phyloP scores from a whole-genome alignment of 2,888 invertebrate species.

The Brachypterus glaber region DNA sequence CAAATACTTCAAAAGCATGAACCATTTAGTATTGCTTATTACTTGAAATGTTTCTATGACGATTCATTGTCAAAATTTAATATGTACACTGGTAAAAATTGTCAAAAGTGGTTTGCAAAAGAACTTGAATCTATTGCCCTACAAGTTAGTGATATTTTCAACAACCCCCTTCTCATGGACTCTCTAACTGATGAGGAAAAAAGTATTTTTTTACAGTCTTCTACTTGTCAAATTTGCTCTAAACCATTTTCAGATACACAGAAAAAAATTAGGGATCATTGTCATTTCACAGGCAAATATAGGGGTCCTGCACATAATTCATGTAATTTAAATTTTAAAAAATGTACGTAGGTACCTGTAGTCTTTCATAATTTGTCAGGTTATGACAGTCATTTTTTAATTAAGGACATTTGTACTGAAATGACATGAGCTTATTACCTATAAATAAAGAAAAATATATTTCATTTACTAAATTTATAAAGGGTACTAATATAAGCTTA shows the following conservation, averaged over 20 bases:
- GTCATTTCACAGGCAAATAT: constrained; percentile 27
- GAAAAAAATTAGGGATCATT: constrained; percentile 25
- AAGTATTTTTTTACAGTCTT: no score
- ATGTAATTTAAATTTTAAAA: constrained; percentile 30
- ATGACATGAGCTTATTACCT: constrained; percentile 24
- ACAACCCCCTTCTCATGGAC: no score
- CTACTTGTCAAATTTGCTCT: constrained; percentile 25
- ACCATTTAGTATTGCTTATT: no score
- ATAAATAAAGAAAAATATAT: constrained; percentile 31
- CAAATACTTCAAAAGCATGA: no score
- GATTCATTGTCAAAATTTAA: no score
- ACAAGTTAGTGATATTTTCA: no score
- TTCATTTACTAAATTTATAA: constrained; percentile 24
- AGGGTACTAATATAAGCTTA: constrained; percentile 14
- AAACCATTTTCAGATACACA: constrained; percentile 13
- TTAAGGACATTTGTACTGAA: constrained; percentile 20
- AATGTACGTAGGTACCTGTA: constrained; percentile 26
- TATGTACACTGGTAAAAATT: no score
- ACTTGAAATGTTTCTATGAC: no score
- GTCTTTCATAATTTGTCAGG: constrained; percentile 29
- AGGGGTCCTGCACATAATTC: constrained; percentile 24
- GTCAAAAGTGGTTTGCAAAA: no score
- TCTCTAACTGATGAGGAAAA: no score
- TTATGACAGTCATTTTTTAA: constrained; percentile 29
- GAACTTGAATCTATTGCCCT: no score